Evolutionary conservation across 2,888 invertebrate species (phyloP).

Genomic region (Macrostomum cliftonense): DNA sequence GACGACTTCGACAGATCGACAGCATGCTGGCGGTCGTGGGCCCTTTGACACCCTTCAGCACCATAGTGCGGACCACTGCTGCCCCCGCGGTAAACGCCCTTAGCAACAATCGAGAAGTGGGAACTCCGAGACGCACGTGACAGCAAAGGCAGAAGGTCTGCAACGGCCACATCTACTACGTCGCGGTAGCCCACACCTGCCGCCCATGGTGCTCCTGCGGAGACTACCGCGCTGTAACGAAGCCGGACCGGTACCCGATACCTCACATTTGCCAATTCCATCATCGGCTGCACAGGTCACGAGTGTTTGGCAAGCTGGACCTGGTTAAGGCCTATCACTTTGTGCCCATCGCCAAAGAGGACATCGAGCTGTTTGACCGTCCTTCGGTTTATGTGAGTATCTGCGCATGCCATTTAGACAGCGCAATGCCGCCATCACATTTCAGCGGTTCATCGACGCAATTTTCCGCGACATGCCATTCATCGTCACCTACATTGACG

Average conservation of each 20-base stretch:
- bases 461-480: background rate
- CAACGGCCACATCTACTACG: no score
- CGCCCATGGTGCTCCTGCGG: background rate
- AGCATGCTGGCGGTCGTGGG: no score
- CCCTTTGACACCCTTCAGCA: no score
- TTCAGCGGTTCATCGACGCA: conserved; percentile 4
- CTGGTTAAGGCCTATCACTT: conserved; percentile 6
- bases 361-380: conserved; percentile 1
- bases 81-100: no score
- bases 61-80: no score
- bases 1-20: no score
- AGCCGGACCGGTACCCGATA: conserved; percentile 5
- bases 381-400: conserved; percentile 6
- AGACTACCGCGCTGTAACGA: conserved; percentile 4
- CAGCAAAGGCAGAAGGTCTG: no score
- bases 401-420: conserved; percentile 5
- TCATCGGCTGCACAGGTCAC: conserved; percentile 3
- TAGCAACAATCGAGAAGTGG: no score
- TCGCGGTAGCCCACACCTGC: no score
- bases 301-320: conserved; percentile 7
- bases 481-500: conserved; percentile 3
- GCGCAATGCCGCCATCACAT: conserved; percentile 5
- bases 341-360: background rate
- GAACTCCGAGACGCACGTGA: no score
- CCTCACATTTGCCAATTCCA: conserved; percentile 6